Base-by-base conservation (phyloP, 2,888 invertebrate genomes). In the Leptopterna dolabrata region DNA sequence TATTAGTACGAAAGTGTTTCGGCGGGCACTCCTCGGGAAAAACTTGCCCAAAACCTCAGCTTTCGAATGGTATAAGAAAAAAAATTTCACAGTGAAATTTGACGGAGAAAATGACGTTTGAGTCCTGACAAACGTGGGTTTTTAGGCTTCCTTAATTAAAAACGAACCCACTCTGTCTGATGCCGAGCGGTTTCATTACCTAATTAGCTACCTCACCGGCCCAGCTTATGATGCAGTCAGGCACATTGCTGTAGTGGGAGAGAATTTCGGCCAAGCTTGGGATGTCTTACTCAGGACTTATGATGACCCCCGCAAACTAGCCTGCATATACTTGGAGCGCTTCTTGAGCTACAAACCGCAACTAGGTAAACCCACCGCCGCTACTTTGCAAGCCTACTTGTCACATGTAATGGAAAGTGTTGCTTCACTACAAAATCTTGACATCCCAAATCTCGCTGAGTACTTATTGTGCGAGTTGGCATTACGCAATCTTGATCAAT, bases 211-310 rank as follows among this genome's bases (percentile, higher is more conserved):
- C 14, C 30, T 84, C n/a, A 7, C 24, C 1, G 84, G 84, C 19
- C 41, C 70, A 11, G 84, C 84, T 9, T 45, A 24, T 19, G 84
- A 84, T 24, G 30, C 24, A 11, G 30, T 84, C 2, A 84, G 63
- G 27, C 84, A 70, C 41, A 84, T 84, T 41, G 1, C 84, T 6
- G 73, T 70, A 9, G 45, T 71, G 14, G 63, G 24, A 6, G 82
- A 82, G 27, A 82, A 82, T 19, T 84, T 71, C 43, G 70, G 24
- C 0, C 63, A 70, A 19, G 84, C 84, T 16, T 84, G 84, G 84
- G 19, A 27, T 14, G 43, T 19, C 1, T 47, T 84, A 9, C 24
- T 71, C 6, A 41, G 43, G 24, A 14, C 19, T 11, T 84, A 71
- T 19, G 84, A 84, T 43, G 27, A 71, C 36, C n/a, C n/a, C 1